Evolutionary conservation across 2,113 vertebrate genomes (phyloP).

Genomic region (Numida meleagris): DNA sequence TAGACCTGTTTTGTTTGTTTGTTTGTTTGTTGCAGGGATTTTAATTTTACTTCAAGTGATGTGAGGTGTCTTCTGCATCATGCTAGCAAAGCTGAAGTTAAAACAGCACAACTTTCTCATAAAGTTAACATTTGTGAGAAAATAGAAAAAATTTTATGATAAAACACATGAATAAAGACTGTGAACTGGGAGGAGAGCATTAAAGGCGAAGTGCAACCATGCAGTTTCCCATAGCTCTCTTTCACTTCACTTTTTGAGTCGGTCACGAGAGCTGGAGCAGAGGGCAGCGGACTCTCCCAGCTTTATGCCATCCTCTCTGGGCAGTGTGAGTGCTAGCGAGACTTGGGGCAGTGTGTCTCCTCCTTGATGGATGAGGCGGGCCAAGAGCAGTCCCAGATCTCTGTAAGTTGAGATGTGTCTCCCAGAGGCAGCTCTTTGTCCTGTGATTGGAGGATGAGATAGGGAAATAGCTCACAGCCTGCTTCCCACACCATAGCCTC

Average conservation of each 20-base stretch:
- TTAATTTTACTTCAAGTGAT: neutral
- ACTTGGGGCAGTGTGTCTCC: rapidly evolving
- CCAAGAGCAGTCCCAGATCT: neutral
- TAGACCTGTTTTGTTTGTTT: neutral
- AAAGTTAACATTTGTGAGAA: neutral
- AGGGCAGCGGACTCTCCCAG: neutral
- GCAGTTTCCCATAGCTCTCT: conserved; percentile 13
- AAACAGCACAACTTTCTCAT: neutral
- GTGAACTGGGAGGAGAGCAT: rapidly evolving
- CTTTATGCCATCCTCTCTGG: neutral
- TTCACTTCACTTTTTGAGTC: conserved; percentile 58
- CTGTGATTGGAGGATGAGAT: neutral
- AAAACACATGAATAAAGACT: neutral
- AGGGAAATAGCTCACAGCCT: neutral
- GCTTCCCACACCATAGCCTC: neutral
- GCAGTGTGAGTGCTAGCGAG: rapidly evolving
- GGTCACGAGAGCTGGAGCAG: conserved; percentile 12
- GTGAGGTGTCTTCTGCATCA: neutral
- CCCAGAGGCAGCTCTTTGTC: neutral
- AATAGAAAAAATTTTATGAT: neutral
- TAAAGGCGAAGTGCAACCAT: neutral
- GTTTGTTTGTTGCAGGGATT: neutral
- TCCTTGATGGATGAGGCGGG: neutral
- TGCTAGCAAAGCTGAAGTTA: neutral
- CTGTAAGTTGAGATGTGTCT: neutral